These are phyloP conservation scores for Drosophila melanica DNA, from an alignment of 1,140 invertebrate genomes.

Conservation along the genomic window DNA sequence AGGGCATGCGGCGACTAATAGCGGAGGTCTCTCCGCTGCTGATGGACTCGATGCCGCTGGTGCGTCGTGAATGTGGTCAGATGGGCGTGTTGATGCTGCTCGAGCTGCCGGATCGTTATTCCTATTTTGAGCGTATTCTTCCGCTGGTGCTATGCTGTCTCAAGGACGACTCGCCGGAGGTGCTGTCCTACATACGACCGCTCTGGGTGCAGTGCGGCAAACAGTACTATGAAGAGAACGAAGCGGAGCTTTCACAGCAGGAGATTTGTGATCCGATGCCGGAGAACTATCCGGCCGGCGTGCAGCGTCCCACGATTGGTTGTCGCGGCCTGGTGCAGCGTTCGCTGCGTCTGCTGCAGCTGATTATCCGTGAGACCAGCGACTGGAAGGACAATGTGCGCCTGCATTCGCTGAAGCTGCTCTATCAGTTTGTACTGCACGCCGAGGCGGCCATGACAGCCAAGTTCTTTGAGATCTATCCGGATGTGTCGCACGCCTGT, in stretches of 20 bases:
- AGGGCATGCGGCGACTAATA: constrained; percentile 76
- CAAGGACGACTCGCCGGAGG: constrained; percentile 89
- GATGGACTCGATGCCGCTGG: constrained; percentile 89
- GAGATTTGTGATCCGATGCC: constrained; percentile 87
- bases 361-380: constrained; percentile 87
- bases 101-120: constrained; percentile 90
- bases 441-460: constrained; percentile 89
- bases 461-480: constrained; percentile 85
- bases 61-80: constrained; percentile 88
- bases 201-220: constrained; percentile 89
- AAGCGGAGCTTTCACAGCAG: constrained; percentile 89
- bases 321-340: constrained; percentile 89
- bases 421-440: constrained; percentile 89
- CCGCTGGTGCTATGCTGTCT: constrained; percentile 91
- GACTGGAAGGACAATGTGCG: constrained; percentile 90
- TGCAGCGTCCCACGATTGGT: constrained; percentile 89
- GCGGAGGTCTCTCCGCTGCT: constrained; percentile 83
- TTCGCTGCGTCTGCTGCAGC: constrained; percentile 87
- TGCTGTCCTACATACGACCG: constrained; percentile 85
- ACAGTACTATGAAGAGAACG: constrained; percentile 90
- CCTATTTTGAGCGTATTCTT: constrained; percentile 90
- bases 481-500: constrained; percentile 85
- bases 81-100: constrained; percentile 89
- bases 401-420: constrained; percentile 89
- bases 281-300: constrained; percentile 87